Conservation (phyloP, 1,140 invertebrate genomes). For the Brevipalpus yothersi region DNA sequence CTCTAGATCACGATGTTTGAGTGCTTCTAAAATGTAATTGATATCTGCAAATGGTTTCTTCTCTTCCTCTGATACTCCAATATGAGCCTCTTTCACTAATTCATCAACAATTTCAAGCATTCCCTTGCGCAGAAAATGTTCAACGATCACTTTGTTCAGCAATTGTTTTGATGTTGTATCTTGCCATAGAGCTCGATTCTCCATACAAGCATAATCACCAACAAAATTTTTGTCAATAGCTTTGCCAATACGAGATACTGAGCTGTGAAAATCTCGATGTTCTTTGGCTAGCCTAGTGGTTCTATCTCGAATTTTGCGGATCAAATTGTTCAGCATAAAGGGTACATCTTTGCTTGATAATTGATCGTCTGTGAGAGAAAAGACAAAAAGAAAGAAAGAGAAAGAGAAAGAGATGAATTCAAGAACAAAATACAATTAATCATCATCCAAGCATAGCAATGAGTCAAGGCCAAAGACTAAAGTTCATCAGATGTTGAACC, state of each 20-base stretch:
- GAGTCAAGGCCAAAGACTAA: neutral
- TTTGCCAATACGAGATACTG: slow-evolving; percentile 91
- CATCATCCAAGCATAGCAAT: neutral
- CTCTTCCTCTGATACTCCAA: slow-evolving; percentile 15
- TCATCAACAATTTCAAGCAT: slow-evolving; percentile 69
- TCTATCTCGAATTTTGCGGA: slow-evolving; percentile 7
- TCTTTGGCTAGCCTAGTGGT: slow-evolving; percentile 36
- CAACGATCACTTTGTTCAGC: slow-evolving; percentile 23
- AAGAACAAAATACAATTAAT: neutral
- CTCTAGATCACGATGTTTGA: slow-evolving; percentile 45
- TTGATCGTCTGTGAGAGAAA: neutral
- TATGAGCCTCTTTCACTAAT: slow-evolving; percentile 30
- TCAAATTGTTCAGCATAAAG: slow-evolving; percentile 3
- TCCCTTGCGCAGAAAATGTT: slow-evolving; percentile 84
- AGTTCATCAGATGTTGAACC: neutral
- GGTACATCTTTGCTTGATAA: slow-evolving; percentile 1
- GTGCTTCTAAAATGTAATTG: slow-evolving; percentile 51
- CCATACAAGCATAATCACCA: neutral
- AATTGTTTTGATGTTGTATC: neutral
- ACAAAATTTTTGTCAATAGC: slow-evolving; percentile 47
- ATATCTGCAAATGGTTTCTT: slow-evolving; percentile 20
- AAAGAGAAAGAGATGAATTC: neutral
- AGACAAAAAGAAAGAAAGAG: neutral
- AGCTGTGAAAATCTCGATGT: slow-evolving; percentile 49
- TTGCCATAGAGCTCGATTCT: neutral